Base-by-base conservation (phyloP, 64 coral and sea anemone genomes). In the Stichodactyla helianthus region DNA sequence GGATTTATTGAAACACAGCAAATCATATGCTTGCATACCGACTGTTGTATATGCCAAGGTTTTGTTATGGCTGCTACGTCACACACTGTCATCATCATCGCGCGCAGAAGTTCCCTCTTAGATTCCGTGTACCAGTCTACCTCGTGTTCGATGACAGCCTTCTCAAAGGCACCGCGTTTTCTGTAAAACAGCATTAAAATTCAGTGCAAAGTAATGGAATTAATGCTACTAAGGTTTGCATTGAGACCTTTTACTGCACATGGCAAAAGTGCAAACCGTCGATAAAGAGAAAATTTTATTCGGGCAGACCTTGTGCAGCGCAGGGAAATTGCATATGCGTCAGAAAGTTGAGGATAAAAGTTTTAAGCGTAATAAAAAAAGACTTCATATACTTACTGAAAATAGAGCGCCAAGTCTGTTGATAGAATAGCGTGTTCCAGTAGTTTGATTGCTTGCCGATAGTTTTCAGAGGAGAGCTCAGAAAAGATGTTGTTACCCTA, bases 81-180 rank as follows among this genome's bases (percentile, higher is more conserved):
- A 92, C 95, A 98, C 0, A 92, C 95, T 54, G 95, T 98, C 95
- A 98, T 98, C 92, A 98, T 94, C 95, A 98, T 98, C 0, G 92
- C 95, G 61, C 95, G 85, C 55, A 92, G 76, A 55, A 92, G 19
- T 65, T 97, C 94, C 28, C 82, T 83, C 78, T 91, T 92, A 16
- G 80, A 60, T 19, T 83, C 86, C 10, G 10, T 14, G 50, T 7
- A 57, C 83, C 92, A 93, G 85, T 97, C 64, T 12, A 54, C 54
- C 4, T 89, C 59, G 20, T 88, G 58, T 59, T 79, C 61, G 79
- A 91, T 79, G 17, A 84, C 71, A 79, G 93, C 71, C 64, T 86
- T 89, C 60, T 93, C 89, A 81, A 93, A 93, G 55, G 20, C 91
- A 64, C 89, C 83, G 35, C 89, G 87, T 51, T 98, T 98, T 82